Percentiles rank a stretch among this genome's conserved stretches.
Conservation (phyloP, 2,888 invertebrate species). For the Aporophyla lueneburgensis region DNA sequence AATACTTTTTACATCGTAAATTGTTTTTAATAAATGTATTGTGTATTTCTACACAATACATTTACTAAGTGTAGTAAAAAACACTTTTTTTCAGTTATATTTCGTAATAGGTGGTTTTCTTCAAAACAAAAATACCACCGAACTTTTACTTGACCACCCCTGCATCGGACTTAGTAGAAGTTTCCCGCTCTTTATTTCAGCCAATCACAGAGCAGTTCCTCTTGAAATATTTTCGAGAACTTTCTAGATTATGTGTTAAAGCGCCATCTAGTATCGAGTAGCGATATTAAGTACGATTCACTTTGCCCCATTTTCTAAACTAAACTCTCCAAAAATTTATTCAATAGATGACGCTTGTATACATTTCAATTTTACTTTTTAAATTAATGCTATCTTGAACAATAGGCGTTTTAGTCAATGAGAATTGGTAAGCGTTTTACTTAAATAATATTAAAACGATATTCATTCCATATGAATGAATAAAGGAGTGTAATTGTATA, state of each 20-base stretch:
- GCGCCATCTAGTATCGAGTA: slow-evolving; percentile 73
- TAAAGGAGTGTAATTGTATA: background rate
- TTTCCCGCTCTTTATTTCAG: slow-evolving; percentile 29
- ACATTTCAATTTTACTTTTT: background rate
- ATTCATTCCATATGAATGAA: background rate
- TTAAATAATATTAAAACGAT: background rate
- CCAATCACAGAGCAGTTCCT: slow-evolving; percentile 36
- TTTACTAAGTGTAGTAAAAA: too few species aligned
- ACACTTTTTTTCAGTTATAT: background rate
- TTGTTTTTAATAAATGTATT: background rate
- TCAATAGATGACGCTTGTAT: slow-evolving; percentile 57
- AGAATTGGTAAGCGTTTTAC: background rate
- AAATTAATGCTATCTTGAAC: background rate
- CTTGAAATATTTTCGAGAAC: slow-evolving; percentile 53
- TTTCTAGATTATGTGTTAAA: slow-evolving; percentile 35
- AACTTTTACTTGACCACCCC: slow-evolving; percentile 50
- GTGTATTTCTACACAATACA: too few species aligned
- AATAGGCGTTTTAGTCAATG: background rate
- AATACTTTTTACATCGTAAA: background rate
- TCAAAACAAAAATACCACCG: slow-evolving; percentile 31
- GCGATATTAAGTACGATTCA: slow-evolving; percentile 46
- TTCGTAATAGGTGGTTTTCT: too few species aligned
- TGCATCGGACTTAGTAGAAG: slow-evolving; percentile 55
- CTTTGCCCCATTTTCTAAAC: accelerated
- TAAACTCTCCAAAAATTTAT: background rate